Percentiles rank a stretch among this genome's conserved stretches.
Conservation (phyloP, 1,140 invertebrate genomes). For the Lordiphosa stackelbergi region DNA sequence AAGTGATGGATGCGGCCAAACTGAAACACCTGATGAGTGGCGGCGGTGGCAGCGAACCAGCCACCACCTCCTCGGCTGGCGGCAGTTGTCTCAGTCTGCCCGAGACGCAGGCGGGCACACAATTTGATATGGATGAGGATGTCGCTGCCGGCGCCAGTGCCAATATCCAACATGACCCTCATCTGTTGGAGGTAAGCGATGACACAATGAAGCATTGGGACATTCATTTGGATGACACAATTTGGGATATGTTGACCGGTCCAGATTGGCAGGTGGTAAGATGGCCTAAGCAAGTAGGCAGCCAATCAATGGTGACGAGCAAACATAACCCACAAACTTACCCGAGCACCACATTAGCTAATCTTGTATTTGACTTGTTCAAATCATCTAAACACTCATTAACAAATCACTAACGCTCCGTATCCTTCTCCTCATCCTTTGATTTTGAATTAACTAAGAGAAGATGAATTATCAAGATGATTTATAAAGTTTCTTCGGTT, state of each 20-base stretch:
- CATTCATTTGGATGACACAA: conserved; percentile 22
- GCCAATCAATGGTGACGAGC: background rate
- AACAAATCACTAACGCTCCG: too few relatives aligned
- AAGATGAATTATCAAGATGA: too few relatives aligned
- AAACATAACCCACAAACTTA: too few relatives aligned
- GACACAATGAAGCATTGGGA: conserved; percentile 20
- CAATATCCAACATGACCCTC: conserved; percentile 24
- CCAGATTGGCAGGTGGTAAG: conserved; percentile 8
- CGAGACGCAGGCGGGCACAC: conserved; percentile 28
- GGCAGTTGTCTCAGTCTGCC: conserved; percentile 49
- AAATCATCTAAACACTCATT: too few relatives aligned
- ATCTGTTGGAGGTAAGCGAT: conserved; percentile 49
- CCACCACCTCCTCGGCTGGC: conserved; percentile 21
- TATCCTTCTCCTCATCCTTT: too few relatives aligned
- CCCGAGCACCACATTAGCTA: too few relatives aligned
- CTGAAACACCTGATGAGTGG: conserved; percentile 36
- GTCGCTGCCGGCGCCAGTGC: background rate
- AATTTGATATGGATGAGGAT: conserved; percentile 44
- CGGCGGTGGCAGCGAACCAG: conserved; percentile 2
- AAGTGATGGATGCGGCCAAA: conserved; percentile 45
- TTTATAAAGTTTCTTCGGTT: too few relatives aligned
- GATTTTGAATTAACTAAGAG: too few relatives aligned
- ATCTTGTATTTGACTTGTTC: too few relatives aligned
- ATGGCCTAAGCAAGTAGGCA: background rate
- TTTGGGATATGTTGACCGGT: conserved; percentile 17